phyloP scores from a whole-genome alignment of 2,888 invertebrate species.

The Nemoura dubitans region DNA sequence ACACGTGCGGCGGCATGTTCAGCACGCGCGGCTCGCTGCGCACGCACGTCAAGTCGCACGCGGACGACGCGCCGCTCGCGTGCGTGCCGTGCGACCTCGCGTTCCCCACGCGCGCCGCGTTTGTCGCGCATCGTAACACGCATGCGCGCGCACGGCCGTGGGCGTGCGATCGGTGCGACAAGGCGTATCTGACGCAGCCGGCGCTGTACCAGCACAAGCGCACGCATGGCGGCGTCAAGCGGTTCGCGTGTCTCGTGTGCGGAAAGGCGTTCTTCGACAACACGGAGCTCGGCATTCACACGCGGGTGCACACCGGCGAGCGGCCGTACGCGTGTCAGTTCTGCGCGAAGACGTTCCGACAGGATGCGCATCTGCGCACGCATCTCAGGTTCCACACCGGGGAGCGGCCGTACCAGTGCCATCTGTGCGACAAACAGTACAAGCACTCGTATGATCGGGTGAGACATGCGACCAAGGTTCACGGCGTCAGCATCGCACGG shows the following conservation, averaged over 20 bases:
- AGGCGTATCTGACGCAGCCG: neutral
- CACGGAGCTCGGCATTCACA: slow-evolving; percentile 38
- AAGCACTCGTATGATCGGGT: too few relatives aligned
- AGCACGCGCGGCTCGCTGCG: slow-evolving; percentile 3
- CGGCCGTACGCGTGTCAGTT: slow-evolving; percentile 44
- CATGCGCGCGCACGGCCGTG: too few relatives aligned
- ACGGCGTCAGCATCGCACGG: too few relatives aligned
- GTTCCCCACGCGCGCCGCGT: slow-evolving; percentile 36
- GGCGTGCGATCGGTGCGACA: neutral
- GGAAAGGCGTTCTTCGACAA: slow-evolving; percentile 41
- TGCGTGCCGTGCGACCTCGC: slow-evolving; percentile 40
- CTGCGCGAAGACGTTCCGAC: slow-evolving; percentile 36
- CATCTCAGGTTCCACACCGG: neutral
- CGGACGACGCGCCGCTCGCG: slow-evolving; percentile 36
- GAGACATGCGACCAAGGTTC: too few relatives aligned
- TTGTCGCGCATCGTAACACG: slow-evolving; percentile 32
- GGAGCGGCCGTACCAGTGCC: neutral
- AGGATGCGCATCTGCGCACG: neutral
- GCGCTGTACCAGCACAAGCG: slow-evolving; percentile 35
- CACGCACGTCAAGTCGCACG: slow-evolving; percentile 43
- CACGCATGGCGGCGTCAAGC: slow-evolving; percentile 44
- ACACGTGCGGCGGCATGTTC: slow-evolving; percentile 58
- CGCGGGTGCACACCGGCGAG: slow-evolving; percentile 45
- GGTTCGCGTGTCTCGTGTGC: slow-evolving; percentile 38
- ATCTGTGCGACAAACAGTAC: too few relatives aligned